Conservation (phyloP, 2,888 invertebrate genomes). For the Leucophenga montana region DNA sequence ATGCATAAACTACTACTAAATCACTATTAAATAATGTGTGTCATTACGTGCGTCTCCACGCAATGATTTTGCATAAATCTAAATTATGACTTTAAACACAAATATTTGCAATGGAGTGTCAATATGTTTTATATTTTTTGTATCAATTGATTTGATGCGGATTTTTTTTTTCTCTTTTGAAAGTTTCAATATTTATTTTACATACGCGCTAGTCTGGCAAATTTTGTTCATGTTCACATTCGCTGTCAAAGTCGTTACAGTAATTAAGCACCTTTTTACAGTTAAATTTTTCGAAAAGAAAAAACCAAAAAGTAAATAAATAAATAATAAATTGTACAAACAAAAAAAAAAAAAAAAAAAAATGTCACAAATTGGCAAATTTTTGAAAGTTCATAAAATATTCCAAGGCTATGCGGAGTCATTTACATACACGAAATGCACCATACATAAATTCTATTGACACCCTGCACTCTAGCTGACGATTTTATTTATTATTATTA, state of each 20-base stretch:
- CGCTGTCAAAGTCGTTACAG: conserved; percentile 63
- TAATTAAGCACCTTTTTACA: conserved; percentile 55
- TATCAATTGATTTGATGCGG: not conserved
- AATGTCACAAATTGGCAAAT: conserved; percentile 18
- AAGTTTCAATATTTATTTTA: not conserved
- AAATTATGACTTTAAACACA: not conserved
- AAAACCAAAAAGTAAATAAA: too few relatives aligned
- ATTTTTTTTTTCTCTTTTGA: not conserved
- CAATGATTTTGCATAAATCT: conserved; percentile 11
- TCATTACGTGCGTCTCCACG: not conserved
- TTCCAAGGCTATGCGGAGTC: conserved; percentile 3
- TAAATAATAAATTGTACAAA: too few relatives aligned
- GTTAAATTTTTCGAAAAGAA: conserved; percentile 36
- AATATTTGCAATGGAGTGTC: too few relatives aligned
- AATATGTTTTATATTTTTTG: not conserved
- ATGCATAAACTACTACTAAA: too few relatives aligned
- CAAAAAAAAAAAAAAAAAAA: conserved; percentile 8
- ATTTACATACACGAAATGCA: not conserved
- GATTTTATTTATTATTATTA: not conserved
- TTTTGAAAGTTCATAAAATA: conserved; percentile 24
- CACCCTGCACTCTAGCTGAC: not conserved
- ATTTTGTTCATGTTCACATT: conserved; percentile 36
- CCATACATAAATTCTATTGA: not conserved
- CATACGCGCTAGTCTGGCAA: not conserved
- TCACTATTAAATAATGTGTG: too few relatives aligned